phyloP scores from a whole-genome alignment of 1,140 invertebrate genomes.

The Myzus persicae region DNA sequence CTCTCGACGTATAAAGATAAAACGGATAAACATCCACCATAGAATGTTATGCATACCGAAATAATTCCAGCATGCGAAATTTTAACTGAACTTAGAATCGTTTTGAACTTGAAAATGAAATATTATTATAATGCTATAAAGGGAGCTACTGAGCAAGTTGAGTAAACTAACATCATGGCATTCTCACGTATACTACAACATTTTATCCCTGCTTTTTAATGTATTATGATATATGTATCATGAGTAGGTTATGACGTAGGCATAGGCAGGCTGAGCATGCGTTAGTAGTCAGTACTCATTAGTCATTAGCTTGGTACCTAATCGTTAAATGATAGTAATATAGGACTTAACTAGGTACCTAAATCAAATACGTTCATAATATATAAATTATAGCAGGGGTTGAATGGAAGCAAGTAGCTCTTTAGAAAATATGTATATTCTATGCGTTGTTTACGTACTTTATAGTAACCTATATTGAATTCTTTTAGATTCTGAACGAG shows the following conservation, averaged over 20 bases:
- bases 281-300: background rate
- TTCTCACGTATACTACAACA: background rate
- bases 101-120: background rate
- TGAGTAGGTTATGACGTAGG: background rate
- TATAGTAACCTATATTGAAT: background rate
- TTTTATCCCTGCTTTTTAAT: background rate
- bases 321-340: background rate
- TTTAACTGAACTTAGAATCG: background rate
- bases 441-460: background rate
- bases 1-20: no score
- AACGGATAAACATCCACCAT: background rate
- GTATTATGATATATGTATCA: background rate
- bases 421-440: background rate
- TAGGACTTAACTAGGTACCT: background rate
- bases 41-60: background rate
- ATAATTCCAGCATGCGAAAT: background rate
- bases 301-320: background rate
- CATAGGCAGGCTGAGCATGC: background rate
- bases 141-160: background rate
- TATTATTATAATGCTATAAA: background rate
- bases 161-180: background rate
- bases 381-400: background rate
- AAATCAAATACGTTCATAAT: background rate
- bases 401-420: background rate
- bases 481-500: background rate